phyloP scores from a whole-genome alignment of 2,113 vertebrate species.

The Ptilorrhoa leucosticta region DNA sequence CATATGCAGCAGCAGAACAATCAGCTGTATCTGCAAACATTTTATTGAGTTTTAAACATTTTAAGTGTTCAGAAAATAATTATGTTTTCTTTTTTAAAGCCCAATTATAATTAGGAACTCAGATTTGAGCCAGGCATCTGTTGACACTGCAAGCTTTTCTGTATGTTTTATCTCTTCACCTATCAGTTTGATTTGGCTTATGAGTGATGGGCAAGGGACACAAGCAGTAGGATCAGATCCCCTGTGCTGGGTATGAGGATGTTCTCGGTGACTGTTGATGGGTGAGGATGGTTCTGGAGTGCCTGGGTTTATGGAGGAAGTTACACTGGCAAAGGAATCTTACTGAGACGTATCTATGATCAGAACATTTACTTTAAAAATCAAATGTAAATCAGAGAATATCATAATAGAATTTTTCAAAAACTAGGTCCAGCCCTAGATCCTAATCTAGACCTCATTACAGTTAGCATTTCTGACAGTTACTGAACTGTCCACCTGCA shows the following conservation, averaged over 20 bases:
- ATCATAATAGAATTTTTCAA: not conserved
- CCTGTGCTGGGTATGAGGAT: fast-evolving
- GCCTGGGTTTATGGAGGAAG: not conserved
- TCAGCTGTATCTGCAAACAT: not conserved
- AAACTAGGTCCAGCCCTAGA: not conserved
- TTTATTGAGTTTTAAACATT: not conserved
- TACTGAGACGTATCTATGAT: not conserved
- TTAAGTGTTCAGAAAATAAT: not conserved
- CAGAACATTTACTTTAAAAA: not conserved
- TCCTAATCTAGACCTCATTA: not conserved
- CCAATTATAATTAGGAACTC: not conserved
- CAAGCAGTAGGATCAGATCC: not conserved
- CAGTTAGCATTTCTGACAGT: not conserved
- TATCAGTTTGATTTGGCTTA: not conserved
- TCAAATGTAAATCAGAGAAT: not conserved
- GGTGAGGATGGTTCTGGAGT: not conserved
- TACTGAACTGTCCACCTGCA: not conserved
- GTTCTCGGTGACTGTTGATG: not conserved
- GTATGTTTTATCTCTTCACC: not conserved
- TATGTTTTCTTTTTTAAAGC: not conserved
- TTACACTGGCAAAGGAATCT: not conserved
- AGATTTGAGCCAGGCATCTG: not conserved
- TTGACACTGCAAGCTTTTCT: not conserved
- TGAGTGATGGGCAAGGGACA: not conserved
- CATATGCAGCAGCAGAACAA: not conserved